phyloP scores from a whole-genome alignment of 2,888 invertebrate species.

The Tipula unca region DNA sequence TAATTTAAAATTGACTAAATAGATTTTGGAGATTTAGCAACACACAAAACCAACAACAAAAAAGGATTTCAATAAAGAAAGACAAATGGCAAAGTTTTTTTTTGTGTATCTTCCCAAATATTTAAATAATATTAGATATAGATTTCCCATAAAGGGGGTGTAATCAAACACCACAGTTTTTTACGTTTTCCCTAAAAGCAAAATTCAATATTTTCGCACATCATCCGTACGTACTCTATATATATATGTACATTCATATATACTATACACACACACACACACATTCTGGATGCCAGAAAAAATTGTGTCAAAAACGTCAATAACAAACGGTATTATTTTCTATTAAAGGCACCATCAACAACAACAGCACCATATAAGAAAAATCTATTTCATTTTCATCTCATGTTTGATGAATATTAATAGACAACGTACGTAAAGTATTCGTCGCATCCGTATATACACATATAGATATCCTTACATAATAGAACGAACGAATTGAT shows the following conservation, averaged over 20 bases:
- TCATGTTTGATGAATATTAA: background rate
- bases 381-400: conserved; percentile 8
- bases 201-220: background rate
- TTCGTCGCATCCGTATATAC: background rate
- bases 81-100: background rate
- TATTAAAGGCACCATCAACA: background rate
- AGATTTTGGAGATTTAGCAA: background rate
- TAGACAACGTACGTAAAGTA: background rate
- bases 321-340: conserved; percentile 3
- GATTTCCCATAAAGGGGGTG: background rate
- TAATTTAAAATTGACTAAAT: conserved; percentile 10
- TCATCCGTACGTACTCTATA: background rate
- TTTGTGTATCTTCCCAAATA: background rate
- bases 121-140: background rate
- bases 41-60: background rate
- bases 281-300: background rate
- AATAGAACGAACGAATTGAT: background rate
- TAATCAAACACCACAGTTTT: background rate
- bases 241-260: no score
- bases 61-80: background rate
- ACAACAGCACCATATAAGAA: background rate
- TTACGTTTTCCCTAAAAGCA: background rate
- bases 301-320: background rate
- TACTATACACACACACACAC: no score
- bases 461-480: background rate